Evolutionary conservation across 2,888 invertebrate species (phyloP).

Genomic region (Chirona hameri): DNA sequence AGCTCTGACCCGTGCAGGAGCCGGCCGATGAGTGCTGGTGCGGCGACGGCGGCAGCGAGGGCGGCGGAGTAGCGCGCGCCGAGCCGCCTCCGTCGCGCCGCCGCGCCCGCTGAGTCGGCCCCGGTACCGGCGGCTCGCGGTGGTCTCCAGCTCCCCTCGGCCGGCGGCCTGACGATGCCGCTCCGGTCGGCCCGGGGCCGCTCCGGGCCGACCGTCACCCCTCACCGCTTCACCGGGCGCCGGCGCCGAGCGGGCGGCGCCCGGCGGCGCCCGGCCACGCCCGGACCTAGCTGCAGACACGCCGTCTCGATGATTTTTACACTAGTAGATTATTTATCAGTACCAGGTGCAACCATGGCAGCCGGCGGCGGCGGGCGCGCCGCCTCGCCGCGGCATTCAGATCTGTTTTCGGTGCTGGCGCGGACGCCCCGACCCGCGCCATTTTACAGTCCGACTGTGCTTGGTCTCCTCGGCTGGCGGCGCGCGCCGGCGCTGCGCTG

Average conservation of each 20-base stretch:
- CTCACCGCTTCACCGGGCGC: not conserved
- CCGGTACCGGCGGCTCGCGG: not conserved
- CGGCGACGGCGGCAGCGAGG: not conserved
- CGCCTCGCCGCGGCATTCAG: not conserved
- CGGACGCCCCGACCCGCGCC: not conserved
- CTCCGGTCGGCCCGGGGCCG: not conserved
- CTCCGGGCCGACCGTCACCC: not conserved
- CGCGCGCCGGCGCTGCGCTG: not conserved
- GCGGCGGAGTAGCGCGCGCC: not conserved
- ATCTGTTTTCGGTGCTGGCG: not conserved
- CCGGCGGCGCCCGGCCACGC: not conserved
- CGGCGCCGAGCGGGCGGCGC: not conserved
- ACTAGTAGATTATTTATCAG: slow-evolving; percentile 29
- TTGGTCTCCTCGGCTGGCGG: not conserved
- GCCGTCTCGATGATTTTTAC: slow-evolving; percentile 24
- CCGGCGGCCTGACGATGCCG: not conserved
- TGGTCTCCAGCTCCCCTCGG: not conserved
- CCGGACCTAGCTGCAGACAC: not conserved
- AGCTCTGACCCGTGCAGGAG: slow-evolving; percentile 71
- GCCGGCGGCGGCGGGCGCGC: not conserved
- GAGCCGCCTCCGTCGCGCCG: not conserved
- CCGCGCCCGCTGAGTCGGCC: slow-evolving; percentile 1
- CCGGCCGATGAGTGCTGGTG: not conserved
- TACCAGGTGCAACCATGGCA: slow-evolving; percentile 3
- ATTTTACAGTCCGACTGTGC: not conserved